Conservation (phyloP, 2,888 invertebrate species). For the Apodemia mormo region DNA sequence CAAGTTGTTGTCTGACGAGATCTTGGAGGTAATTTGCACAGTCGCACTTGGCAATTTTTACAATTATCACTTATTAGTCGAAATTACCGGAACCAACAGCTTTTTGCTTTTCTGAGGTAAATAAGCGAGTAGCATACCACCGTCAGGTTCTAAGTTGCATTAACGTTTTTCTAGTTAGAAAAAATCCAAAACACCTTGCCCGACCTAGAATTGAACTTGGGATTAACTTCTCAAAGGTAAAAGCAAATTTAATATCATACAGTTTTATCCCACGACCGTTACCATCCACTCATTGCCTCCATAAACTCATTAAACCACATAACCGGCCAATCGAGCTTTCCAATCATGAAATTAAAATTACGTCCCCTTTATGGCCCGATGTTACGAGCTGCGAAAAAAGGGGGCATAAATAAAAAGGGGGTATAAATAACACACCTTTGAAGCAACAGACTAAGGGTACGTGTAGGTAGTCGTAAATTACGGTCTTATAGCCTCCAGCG, state of each 20-base stretch:
- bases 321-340: conserved; percentile 80
- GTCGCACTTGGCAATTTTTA: too few relatives aligned
- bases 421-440: conserved; percentile 80
- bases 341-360: conserved; percentile 81
- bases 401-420: conserved; percentile 79
- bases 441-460: conserved; percentile 60
- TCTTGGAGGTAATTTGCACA: too few relatives aligned
- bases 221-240: too few relatives aligned
- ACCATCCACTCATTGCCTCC: conserved; percentile 61
- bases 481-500: conserved; percentile 66
- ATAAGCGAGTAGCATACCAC: too few relatives aligned
- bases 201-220: not conserved
- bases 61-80: too few relatives aligned
- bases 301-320: conserved; percentile 80
- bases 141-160: too few relatives aligned
- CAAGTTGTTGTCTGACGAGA: too few relatives aligned
- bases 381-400: conserved; percentile 83
- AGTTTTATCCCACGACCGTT: conserved; percentile 61
- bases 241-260: not conserved
- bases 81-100: too few relatives aligned
- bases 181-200: not conserved
- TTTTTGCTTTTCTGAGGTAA: too few relatives aligned
- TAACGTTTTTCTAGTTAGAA: too few relatives aligned
- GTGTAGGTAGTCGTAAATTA: conserved; percentile 67
- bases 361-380: conserved; percentile 76